These are phyloP conservation scores for Eublepharis macularius DNA, from an alignment of 2,113 vertebrate genomes.

Conservation along the genomic window DNA sequence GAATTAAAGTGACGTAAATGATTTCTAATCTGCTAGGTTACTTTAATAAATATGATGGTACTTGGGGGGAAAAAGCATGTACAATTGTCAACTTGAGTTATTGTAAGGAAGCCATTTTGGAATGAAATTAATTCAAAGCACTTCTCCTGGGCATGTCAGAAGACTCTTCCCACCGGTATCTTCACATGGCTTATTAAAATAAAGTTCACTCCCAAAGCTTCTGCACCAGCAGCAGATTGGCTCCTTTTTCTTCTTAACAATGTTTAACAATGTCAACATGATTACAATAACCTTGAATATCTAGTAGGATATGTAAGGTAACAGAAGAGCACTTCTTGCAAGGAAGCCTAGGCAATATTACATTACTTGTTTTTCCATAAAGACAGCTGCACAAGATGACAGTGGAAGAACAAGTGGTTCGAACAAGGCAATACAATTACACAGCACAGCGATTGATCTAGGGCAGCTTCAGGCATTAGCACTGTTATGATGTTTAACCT, in stretches of 20 bases:
- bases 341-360: slow-evolving; percentile 21
- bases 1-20: slow-evolving; percentile 22
- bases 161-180: slow-evolving; percentile 38
- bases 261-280: slow-evolving; percentile 58
- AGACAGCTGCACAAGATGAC: not conserved
- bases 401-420: not conserved
- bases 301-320: slow-evolving; percentile 56
- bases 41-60: slow-evolving; percentile 9
- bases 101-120: not conserved
- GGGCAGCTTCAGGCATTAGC: not conserved
- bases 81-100: slow-evolving; percentile 23
- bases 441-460: not conserved
- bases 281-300: slow-evolving; percentile 64
- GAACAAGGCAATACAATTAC: slow-evolving; percentile 8
- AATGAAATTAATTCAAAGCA: slow-evolving; percentile 50
- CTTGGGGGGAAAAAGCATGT: slow-evolving; percentile 10
- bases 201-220: slow-evolving; percentile 56
- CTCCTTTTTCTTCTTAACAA: slow-evolving; percentile 43
- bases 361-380: slow-evolving; percentile 7
- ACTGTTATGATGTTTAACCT: slow-evolving; percentile 1
- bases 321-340: slow-evolving; percentile 32
- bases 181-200: slow-evolving; percentile 48
- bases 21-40: slow-evolving; percentile 19
- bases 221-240: slow-evolving; percentile 19
- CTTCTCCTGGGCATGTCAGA: slow-evolving; percentile 27